Evolutionary conservation across 2,113 vertebrate species (phyloP).

Genomic region (Syngnathus floridae): DNA sequence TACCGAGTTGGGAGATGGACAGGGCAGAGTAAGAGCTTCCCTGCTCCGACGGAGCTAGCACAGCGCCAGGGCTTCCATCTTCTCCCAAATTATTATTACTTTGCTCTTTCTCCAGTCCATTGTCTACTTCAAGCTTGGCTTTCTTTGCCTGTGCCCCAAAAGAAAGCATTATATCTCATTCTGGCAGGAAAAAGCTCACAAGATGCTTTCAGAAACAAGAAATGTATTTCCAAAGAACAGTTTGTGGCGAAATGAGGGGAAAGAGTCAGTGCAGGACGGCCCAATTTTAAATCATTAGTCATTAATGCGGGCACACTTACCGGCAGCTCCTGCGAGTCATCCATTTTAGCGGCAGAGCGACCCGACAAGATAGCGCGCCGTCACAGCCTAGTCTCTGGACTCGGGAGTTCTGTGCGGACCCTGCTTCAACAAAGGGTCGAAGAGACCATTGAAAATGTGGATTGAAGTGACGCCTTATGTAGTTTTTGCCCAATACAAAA

Average conservation of each 20-base stretch:
- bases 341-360: constrained; percentile 61
- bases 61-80: constrained; percentile 40
- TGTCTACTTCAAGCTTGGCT: constrained; percentile 60
- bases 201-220: not conserved
- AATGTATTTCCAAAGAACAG: not conserved
- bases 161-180: not conserved
- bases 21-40: constrained; percentile 53
- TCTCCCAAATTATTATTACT: constrained; percentile 42
- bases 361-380: constrained; percentile 44
- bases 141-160: constrained; percentile 66
- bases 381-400: constrained; percentile 53
- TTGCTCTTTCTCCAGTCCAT: constrained; percentile 45
- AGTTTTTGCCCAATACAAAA: constrained; percentile 1
- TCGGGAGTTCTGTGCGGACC: constrained; percentile 44
- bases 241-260: not conserved
- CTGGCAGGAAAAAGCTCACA: not conserved
- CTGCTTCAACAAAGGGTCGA: constrained; percentile 36
- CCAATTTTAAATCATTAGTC: constrained; percentile 1
- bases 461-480: constrained; percentile 40
- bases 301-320: constrained; percentile 54
- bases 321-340: constrained; percentile 70
- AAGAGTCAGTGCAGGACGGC: not conserved
- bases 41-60: constrained; percentile 48
- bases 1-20: constrained; percentile 45
- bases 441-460: constrained; percentile 5